Base-by-base conservation (phyloP, 2,888 invertebrate species). In the Julus scandinavius region DNA sequence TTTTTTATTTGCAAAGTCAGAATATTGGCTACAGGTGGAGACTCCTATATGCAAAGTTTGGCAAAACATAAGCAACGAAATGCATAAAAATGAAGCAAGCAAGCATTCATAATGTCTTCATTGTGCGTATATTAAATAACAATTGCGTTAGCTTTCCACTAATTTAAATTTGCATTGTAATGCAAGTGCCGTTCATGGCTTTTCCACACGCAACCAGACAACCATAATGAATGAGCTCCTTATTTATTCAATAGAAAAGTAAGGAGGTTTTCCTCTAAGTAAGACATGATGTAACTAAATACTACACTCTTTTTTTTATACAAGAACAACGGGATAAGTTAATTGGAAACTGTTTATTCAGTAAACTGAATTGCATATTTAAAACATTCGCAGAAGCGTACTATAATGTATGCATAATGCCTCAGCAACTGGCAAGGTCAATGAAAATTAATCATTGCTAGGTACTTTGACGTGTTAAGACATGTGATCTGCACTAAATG, bases 101-200 rank as follows among this genome's bases (percentile, higher is more conserved):
- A 29, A 72, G 72, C 72, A 72, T 72, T 29, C 72, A 72, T 72
- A 72, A 72, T 72, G 72, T 72, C 72, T 72, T 72, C 72, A 72
- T 72, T 72, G 29, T 29, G 72, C 72, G 29, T 72, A 29, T 72
- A 72, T 72, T 72, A 72, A 72, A 72, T 72, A 72, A 72, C 72
- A 72, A 72, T 72, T 72, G 72, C 72, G 29, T 72, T 72, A 72
- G 72, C 29, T 72, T 72, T 72, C 72, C 72, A 72, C 72, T 72
- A 72, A 72, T 72, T 72, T 72, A 72, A 72, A 72, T 72, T 72
- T 72, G 72, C 72, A 72, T 72, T 72, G 72, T 72, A 72, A 72
- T 72, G 72, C 29, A 29, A 72, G 72, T 29, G 72, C 29, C 72
- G 72, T 29, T 29, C 29, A 72, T 72, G 72, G 72, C 72, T 72